Evolutionary conservation across 2,888 invertebrate species (phyloP).

Genomic region (Diploptera punctata): DNA sequence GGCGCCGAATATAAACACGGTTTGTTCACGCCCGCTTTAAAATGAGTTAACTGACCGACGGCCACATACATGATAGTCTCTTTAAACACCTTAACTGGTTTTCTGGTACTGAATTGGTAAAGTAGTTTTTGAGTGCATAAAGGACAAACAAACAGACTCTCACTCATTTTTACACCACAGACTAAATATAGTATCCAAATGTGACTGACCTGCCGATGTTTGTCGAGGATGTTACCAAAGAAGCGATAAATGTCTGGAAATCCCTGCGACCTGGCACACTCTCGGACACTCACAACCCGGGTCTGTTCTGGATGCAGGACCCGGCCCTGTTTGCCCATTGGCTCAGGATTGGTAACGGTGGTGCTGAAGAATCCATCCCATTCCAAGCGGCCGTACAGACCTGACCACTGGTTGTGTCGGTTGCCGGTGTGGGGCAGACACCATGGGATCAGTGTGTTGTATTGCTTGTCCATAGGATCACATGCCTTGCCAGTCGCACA

Average conservation of each 20-base stretch:
- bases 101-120: too few relatives aligned
- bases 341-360: conserved; percentile 85
- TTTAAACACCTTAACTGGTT: too few relatives aligned
- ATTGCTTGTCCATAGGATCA: conserved; percentile 75
- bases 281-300: conserved; percentile 84
- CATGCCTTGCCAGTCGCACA: conserved; percentile 72
- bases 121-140: too few relatives aligned
- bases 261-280: conserved; percentile 87
- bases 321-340: conserved; percentile 87
- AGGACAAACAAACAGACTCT: too few relatives aligned
- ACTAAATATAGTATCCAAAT: too few relatives aligned
- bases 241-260: conserved; percentile 80
- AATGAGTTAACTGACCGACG: too few relatives aligned
- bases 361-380: conserved; percentile 89
- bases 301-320: conserved; percentile 82
- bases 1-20: too few relatives aligned
- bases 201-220: conserved; percentile 82
- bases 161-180: too few relatives aligned
- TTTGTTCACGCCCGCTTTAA: too few relatives aligned
- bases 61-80: too few relatives aligned
- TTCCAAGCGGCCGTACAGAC: conserved; percentile 79
- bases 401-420: conserved; percentile 86
- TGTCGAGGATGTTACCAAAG: conserved; percentile 76
- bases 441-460: conserved; percentile 87
- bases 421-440: conserved; percentile 87